phyloP scores from a whole-genome alignment of 2,113 vertebrate genomes.

The Menidia beryllina region DNA sequence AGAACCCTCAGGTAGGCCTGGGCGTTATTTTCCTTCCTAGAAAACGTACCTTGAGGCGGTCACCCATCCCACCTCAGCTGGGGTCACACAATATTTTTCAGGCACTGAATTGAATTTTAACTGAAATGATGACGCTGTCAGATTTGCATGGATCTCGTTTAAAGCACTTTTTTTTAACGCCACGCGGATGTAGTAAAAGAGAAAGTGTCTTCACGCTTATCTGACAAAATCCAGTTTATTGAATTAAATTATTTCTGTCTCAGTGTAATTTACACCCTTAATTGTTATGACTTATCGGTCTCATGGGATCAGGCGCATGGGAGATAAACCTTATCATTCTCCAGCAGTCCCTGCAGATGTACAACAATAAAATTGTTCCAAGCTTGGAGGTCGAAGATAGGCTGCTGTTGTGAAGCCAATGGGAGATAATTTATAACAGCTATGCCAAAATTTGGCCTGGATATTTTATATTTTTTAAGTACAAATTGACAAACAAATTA shows the following conservation, averaged over 20 bases:
- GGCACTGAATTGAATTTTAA: constrained; percentile 15
- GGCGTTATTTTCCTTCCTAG: background rate
- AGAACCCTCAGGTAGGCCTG: background rate
- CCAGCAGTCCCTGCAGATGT: constrained; percentile 51
- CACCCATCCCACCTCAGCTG: constrained; percentile 2
- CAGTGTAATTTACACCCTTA: constrained; percentile 44
- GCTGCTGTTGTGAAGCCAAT: constrained; percentile 30
- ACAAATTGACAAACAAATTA: background rate
- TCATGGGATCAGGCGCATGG: constrained; percentile 40
- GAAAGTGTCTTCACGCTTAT: too few relatives aligned
- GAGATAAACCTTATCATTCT: constrained; percentile 76
- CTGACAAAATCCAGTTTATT: constrained; percentile 23
- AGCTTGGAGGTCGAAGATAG: constrained; percentile 36
- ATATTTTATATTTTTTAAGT: too few relatives aligned
- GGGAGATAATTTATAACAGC: background rate
- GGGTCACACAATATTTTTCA: background rate
- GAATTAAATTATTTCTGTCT: constrained; percentile 17
- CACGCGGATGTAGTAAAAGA: too few relatives aligned
- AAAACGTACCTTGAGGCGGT: background rate
- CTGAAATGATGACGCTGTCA: background rate
- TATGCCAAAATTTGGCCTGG: constrained; percentile 4
- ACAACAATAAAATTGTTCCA: constrained; percentile 55
- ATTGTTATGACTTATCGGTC: constrained; percentile 28
- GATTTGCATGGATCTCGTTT: background rate
- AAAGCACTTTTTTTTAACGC: too few relatives aligned